A percentile compares a stretch with the other conserved stretches of the same genome.
Conservation (phyloP, 2,797 vertebrate species). For the Helostoma temminkii region DNA sequence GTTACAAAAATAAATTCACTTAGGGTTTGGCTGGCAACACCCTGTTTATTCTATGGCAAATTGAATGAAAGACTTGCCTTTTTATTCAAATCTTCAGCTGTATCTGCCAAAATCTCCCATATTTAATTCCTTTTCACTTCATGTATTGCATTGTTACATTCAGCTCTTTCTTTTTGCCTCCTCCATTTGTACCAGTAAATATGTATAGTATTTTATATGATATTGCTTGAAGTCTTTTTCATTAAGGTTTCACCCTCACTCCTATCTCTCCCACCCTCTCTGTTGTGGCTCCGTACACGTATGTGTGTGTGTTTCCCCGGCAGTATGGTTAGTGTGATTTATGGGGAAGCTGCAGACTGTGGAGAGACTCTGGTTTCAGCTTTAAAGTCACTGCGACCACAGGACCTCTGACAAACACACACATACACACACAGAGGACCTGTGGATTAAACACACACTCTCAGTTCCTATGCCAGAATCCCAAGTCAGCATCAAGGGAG, state of each 20-base stretch:
- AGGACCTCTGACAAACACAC: conserved; percentile 66
- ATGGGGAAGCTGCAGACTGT: conserved; percentile 80
- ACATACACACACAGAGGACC: conserved; percentile 35
- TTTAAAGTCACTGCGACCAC: conserved; percentile 87
- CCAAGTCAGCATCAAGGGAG: conserved; percentile 43
- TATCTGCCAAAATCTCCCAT: conserved; percentile 8
- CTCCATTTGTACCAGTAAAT: neutral
- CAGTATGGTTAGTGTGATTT: conserved; percentile 87
- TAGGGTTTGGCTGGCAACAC: conserved; percentile 56
- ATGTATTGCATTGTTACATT: neutral
- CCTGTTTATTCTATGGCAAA: conserved; percentile 71
- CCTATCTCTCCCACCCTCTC: neutral
- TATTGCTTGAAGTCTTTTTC: neutral
- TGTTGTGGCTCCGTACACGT: conserved; percentile 39
- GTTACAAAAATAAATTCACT: conserved; percentile 65
- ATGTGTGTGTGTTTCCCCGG: conserved; percentile 36
- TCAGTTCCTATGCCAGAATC: conserved; percentile 67
- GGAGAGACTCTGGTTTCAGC: conserved; percentile 84
- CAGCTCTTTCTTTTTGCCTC: neutral
- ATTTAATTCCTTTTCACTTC: conserved; percentile 18
- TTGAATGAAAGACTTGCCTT: conserved; percentile 58
- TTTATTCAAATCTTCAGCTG: conserved; percentile 28
- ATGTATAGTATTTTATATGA: neutral
- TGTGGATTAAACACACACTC: conserved; percentile 60
- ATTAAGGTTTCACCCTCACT: neutral